Base-by-base conservation (phyloP, 2,888 invertebrate genomes). In the Dichetophora obliterata region DNA sequence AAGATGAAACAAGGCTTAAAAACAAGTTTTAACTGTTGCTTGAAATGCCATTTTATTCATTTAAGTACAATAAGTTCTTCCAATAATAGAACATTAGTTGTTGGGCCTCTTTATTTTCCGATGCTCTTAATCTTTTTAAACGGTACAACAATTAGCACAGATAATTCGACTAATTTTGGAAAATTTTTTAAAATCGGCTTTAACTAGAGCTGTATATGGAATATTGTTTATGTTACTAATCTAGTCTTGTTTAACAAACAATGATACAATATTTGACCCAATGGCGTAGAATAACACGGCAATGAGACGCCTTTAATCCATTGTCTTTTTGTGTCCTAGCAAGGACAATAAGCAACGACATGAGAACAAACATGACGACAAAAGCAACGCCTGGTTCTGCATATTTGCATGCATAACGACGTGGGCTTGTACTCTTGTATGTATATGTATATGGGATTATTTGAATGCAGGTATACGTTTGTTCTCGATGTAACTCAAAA, bases 221-320 rank as follows among this genome's bases (percentile, higher is more conserved):
- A 75, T 75, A 83, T 83, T 86, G 85, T 86, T 86, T 86, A 85
- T 82, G 85, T 84, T 85, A 85, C 82, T 84, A 86, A 87, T 86
- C 86, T 85, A 83, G 83, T 84, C 86, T 85, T 86, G 86, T 87
- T 86, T 87, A 84, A 82, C 86, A 86, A 87, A 87, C 86, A 87
- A 85, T 86, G 86, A 83, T 82, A 82, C 86, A 86, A 86, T 87
- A 85, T 86, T 86, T 84, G 82, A 65, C 81, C 83, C 81, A 86
- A 83, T 83, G 82, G 83, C 83, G 82, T 82, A 85, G 82, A 86
- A 84, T 82, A 83, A 81, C 82, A 86, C 83, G 83, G 81, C 81
- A 83, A 84, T 81, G 80, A 78, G 81, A 78, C 81, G 79, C 65
- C 52, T 37, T 68, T 77, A 75, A 72, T 65, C 73, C 72, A 75